A percentile compares a stretch with the other conserved stretches of the same genome.
phyloP scores from a whole-genome alignment of 2,113 vertebrate genomes.

The Microtus ochrogaster region DNA sequence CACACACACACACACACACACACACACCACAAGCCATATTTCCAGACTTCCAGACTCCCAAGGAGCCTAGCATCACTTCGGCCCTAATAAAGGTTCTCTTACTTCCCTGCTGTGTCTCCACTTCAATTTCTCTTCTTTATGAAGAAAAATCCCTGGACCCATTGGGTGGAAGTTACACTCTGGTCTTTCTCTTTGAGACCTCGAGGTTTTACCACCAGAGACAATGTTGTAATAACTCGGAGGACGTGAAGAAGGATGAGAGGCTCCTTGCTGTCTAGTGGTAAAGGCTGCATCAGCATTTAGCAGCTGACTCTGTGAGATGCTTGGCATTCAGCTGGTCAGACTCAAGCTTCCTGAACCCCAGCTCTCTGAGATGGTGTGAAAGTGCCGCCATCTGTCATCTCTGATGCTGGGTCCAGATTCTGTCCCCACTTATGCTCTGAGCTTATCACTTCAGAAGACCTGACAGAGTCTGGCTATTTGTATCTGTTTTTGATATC shows the following conservation, averaged over 20 bases:
- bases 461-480: rapidly evolving
- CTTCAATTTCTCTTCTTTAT: not conserved
- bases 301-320: not conserved
- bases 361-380: too few relatives aligned
- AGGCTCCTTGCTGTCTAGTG: not conserved
- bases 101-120: not conserved
- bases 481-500: not conserved
- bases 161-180: not conserved
- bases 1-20: too few relatives aligned
- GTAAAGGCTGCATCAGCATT: not conserved
- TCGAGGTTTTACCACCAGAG: not conserved
- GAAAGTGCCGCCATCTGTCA: not conserved
- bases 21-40: too few relatives aligned
- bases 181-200: not conserved
- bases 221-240: not conserved
- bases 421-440: too few relatives aligned
- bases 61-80: not conserved
- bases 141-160: not conserved
- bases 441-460: rapidly evolving
- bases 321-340: not conserved
- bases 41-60: too few relatives aligned
- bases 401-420: not conserved
- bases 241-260: not conserved
- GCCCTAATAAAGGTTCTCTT: not conserved
- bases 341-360: too few relatives aligned